Evolutionary conservation across 2,888 invertebrate species (phyloP).

Genomic region (Hypsopygia costalis): DNA sequence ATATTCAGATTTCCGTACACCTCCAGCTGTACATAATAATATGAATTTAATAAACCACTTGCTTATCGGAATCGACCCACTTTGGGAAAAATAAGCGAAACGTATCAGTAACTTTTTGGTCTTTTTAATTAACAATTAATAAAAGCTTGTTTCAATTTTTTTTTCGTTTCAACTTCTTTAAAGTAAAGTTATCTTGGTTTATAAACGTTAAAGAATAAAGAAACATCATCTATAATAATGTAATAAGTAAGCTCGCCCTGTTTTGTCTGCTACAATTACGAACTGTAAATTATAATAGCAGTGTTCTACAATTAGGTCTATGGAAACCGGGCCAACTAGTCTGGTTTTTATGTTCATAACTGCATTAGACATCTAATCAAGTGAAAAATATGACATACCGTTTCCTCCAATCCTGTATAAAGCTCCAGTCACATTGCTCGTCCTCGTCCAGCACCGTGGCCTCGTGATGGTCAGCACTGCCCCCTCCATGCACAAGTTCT

Average conservation of each 20-base stretch:
- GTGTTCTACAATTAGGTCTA: slow-evolving; percentile 29
- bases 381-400: slow-evolving; percentile 66
- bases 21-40: too few relatives aligned
- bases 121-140: too few relatives aligned
- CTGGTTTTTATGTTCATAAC: slow-evolving; percentile 29
- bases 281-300: slow-evolving; percentile 5
- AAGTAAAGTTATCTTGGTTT: too few relatives aligned
- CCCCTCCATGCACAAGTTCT: slow-evolving; percentile 75
- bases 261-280: slow-evolving; percentile 51
- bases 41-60: too few relatives aligned
- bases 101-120: too few relatives aligned
- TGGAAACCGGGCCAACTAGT: slow-evolving; percentile 44
- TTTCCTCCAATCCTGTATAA: slow-evolving; percentile 87
- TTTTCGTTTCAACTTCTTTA: too few relatives aligned
- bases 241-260: slow-evolving; percentile 14
- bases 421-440: slow-evolving; percentile 85
- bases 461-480: slow-evolving; percentile 63
- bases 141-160: too few relatives aligned
- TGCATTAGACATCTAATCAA: slow-evolving; percentile 16
- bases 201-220: too few relatives aligned
- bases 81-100: too few relatives aligned
- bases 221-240: too few relatives aligned
- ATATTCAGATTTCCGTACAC: too few relatives aligned
- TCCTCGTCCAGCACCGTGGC: slow-evolving; percentile 69
- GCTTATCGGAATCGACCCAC: too few relatives aligned